Evolutionary conservation across 2,888 invertebrate genomes (phyloP).

Genomic region (Meteorus colon): DNA sequence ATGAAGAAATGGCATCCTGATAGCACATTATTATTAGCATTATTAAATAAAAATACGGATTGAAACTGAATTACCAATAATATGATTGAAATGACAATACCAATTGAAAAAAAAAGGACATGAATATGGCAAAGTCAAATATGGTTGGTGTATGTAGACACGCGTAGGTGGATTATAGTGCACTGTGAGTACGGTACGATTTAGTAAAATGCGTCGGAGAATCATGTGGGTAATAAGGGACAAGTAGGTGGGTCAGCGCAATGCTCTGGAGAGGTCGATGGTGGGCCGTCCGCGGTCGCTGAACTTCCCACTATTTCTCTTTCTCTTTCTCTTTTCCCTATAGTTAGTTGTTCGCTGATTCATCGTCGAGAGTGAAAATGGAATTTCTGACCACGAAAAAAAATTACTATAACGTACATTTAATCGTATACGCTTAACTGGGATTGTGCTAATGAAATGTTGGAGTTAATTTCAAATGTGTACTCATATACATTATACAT

Average conservation of each 20-base stretch:
- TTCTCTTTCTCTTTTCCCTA: background rate
- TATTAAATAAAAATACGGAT: too few species aligned
- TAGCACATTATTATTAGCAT: too few species aligned
- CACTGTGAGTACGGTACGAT: constrained; percentile 22
- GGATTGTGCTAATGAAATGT: constrained; percentile 11
- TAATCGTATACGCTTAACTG: background rate
- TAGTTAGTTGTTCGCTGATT: constrained; percentile 31
- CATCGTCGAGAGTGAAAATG: constrained; percentile 42
- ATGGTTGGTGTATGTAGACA: background rate
- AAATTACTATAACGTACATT: constrained; percentile 28
- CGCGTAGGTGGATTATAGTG: constrained; percentile 40
- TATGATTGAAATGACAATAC: background rate
- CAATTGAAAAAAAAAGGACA: background rate
- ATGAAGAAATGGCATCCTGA: too few species aligned
- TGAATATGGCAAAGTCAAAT: background rate
- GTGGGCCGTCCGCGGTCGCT: constrained; percentile 40
- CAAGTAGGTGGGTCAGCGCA: constrained; percentile 43
- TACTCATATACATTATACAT: background rate
- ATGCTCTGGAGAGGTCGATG: constrained; percentile 33
- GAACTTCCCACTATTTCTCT: constrained; percentile 33
- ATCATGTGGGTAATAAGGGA: constrained; percentile 43
- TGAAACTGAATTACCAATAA: background rate
- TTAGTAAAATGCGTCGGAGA: constrained; percentile 40
- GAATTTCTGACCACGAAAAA: constrained; percentile 34
- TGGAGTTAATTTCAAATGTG: background rate